Evolutionary conservation across 2,888 invertebrate genomes (phyloP).

Genomic region (Crocallis elinguaria): DNA sequence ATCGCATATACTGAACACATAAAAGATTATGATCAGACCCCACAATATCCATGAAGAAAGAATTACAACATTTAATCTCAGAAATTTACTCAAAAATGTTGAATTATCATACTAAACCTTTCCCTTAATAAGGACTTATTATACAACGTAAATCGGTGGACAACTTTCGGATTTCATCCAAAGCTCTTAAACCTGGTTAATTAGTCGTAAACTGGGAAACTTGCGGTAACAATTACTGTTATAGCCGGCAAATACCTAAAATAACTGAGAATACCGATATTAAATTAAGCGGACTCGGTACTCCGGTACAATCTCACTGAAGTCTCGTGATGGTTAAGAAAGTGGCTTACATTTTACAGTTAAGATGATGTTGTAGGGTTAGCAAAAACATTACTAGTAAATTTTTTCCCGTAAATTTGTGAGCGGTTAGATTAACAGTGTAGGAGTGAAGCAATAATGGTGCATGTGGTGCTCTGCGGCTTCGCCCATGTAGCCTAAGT

Average conservation of each 20-base stretch:
- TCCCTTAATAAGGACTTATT: background rate
- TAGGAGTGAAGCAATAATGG: no score
- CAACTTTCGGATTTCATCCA: conserved; percentile 15
- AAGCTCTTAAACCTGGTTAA: conserved; percentile 6
- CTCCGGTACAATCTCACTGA: conserved; percentile 19
- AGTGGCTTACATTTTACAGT: conserved; percentile 36
- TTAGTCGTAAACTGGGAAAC: background rate
- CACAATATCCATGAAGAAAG: no score
- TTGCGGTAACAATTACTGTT: conserved; percentile 5
- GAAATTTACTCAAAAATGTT: background rate
- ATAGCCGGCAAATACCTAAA: conserved; percentile 8
- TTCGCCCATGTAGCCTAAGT: no score
- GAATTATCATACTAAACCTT: background rate
- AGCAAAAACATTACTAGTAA: conserved; percentile 17
- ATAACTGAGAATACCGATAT: conserved; percentile 11
- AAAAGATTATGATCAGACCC: no score
- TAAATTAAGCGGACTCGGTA: conserved; percentile 5
- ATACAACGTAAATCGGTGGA: background rate
- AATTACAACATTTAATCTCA: no score
- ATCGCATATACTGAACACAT: no score
- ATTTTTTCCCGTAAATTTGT: background rate
- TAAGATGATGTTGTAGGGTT: conserved; percentile 31
- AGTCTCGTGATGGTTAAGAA: conserved; percentile 31
- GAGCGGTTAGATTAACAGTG: no score
- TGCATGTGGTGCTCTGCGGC: no score